A percentile compares a stretch with the other conserved stretches of the same genome.
These are phyloP conservation scores for Heterotis niloticus DNA, from an alignment of 2,113 vertebrate species.

Conservation along the genomic window DNA sequence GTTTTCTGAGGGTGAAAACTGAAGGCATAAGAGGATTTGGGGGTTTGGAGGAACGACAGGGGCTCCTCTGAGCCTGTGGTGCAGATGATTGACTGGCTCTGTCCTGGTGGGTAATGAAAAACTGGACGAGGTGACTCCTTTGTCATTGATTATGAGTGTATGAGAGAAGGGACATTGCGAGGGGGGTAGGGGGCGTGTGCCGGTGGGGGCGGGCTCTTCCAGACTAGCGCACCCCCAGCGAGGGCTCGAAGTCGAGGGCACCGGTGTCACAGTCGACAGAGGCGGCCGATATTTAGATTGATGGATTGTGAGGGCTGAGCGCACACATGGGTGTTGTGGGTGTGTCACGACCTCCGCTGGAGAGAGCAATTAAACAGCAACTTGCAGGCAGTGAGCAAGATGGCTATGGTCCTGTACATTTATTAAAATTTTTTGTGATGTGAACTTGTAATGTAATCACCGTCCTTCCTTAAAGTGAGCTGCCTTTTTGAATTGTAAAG, in stretches of 20 bases:
- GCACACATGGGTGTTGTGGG: too few relatives aligned
- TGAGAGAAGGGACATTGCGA: not conserved
- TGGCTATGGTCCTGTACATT: too few relatives aligned
- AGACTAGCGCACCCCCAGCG: not conserved
- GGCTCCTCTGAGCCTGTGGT: not conserved
- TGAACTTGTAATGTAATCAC: not conserved
- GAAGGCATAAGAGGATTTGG: not conserved
- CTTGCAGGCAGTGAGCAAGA: not conserved
- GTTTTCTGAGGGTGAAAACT: not conserved
- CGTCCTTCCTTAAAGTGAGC: not conserved
- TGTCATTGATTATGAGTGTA: slow-evolving; percentile 32
- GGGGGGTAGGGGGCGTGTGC: not conserved
- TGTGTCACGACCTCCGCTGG: slow-evolving; percentile 7
- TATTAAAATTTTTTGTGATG: too few relatives aligned
- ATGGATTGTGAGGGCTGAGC: not conserved
- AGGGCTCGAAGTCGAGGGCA: slow-evolving; percentile 10
- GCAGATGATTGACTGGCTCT: slow-evolving; percentile 26
- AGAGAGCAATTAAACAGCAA: slow-evolving; percentile 11
- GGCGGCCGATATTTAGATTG: slow-evolving; percentile 14
- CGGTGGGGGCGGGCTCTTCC: not conserved
- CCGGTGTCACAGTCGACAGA: slow-evolving; percentile 5
- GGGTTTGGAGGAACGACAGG: not conserved
- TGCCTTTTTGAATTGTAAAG: not conserved
- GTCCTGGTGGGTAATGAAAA: slow-evolving; percentile 26
- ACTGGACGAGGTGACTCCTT: slow-evolving; percentile 28